Conservation (phyloP, 1,140 invertebrate genomes). For the Aphaenogaster rudis region DNA sequence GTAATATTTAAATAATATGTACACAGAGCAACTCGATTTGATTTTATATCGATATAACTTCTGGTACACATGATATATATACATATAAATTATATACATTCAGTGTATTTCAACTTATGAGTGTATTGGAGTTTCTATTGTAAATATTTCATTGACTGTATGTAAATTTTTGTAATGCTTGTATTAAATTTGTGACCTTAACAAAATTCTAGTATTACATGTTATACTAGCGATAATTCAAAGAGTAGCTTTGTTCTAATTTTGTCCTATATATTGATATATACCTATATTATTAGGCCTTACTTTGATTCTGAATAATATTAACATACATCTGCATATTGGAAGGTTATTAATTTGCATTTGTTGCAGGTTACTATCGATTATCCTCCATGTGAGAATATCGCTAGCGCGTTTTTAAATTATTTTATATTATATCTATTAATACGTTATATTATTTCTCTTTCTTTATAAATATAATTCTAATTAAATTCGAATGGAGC, state of each 20-base stretch:
- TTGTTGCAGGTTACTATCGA: conserved; percentile 29
- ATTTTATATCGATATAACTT: conserved; percentile 53
- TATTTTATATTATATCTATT: conserved; percentile 11
- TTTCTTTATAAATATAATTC: not conserved
- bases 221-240: conserved; percentile 27
- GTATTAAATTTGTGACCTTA: conserved; percentile 64
- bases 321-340: conserved; percentile 33
- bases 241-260: conserved; percentile 36
- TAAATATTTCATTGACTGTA: conserved; percentile 56
- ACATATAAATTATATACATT: conserved; percentile 62
- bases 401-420: conserved; percentile 4
- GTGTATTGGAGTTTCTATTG: conserved; percentile 55
- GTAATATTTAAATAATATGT: conserved; percentile 18
- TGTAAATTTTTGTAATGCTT: conserved; percentile 72
- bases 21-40: conserved; percentile 19
- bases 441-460: not conserved
- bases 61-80: conserved; percentile 24
- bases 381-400: conserved; percentile 14
- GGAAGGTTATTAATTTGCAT: conserved; percentile 7
- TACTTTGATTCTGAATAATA: conserved; percentile 3
- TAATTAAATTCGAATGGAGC: conserved; percentile 9
- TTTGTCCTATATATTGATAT: conserved; percentile 23
- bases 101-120: conserved; percentile 60
- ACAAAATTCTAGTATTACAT: conserved; percentile 58
- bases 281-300: conserved; percentile 8